Evolutionary conservation across 2,888 invertebrate genomes (phyloP), one percentile per base, ranked within the genome.

Genomic region (Caenorhabditis panamensis): DNA sequence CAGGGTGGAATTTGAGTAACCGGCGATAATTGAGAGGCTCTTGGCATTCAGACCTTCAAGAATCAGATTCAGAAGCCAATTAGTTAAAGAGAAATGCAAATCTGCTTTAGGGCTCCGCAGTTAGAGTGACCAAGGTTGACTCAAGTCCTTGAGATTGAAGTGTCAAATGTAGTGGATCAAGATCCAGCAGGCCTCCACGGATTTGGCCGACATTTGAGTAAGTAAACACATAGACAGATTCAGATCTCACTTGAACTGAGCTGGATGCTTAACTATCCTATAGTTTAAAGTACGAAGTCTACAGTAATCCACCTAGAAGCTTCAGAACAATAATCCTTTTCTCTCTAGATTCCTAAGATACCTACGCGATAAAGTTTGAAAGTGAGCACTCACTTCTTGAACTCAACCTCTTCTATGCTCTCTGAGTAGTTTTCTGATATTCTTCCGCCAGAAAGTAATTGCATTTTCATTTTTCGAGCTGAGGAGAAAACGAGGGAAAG

Each of bases 381-480:
- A 13, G 41, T 11, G 13, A 6, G 41, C 41, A 41, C 41, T 41
- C 41, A 41, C 13, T 41, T 41, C 13, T 41, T 13, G 13, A 41
- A 41, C 41, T 13, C 13, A 13, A 41, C 41, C 13, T 41, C 31
- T 41, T 41, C 41, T 41, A 13, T 11, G 2, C 41, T 41, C 13
- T 13, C 41, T 41, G 41, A 41, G 41, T 41, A 31, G 31, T 31
- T 31, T 9, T 51, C 51, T 51, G 51, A 51, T 51, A 51, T 51
- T 26, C 26, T 13, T n/a, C n/a, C 26, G 51, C 26, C 22, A 51
- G 24, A 22, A 51, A 13, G 51, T 51, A 51, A 51, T 51, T 51
- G 51, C 24, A 51, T 51, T 51, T 47, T 47, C 24, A 51, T 51
- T 51, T 47, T 47, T 47, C 26, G 49, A 49, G 22, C 2, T 1